Conservation (phyloP, 1,140 invertebrate genomes). For the Ptiloglossa arizonensis region DNA sequence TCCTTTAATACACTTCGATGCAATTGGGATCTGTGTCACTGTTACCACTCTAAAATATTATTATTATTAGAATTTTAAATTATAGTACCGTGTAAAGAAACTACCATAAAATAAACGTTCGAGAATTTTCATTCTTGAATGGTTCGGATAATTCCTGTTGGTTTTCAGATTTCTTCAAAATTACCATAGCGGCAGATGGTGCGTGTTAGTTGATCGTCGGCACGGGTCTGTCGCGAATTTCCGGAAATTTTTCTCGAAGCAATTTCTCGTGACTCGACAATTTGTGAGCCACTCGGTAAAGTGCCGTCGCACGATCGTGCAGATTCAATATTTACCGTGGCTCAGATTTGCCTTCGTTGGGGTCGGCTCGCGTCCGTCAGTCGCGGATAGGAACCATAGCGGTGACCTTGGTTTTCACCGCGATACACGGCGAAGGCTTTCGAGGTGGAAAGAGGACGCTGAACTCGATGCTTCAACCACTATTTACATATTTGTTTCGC, state of each 20-base stretch:
- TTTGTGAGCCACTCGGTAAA: constrained; percentile 39
- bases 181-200: too few species aligned
- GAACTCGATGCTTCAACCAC: constrained; percentile 59
- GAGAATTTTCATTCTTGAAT: too few species aligned
- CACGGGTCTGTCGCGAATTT: not conserved
- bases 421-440: constrained; percentile 28
- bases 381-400: constrained; percentile 29
- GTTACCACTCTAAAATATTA: too few species aligned
- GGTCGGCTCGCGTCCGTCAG: constrained; percentile 49
- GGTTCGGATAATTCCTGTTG: too few species aligned
- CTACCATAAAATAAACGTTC: too few species aligned
- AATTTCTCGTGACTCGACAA: not conserved
- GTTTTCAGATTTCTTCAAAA: too few species aligned
- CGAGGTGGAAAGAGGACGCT: constrained; percentile 41
- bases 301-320: constrained; percentile 8
- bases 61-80: too few species aligned
- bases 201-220: not conserved
- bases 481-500: constrained; percentile 72
- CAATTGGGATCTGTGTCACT: too few species aligned
- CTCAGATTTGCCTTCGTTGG: constrained; percentile 40
- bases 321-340: constrained; percentile 62
- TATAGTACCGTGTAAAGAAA: too few species aligned
- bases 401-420: constrained; percentile 62
- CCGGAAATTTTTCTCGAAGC: not conserved
- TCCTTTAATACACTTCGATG: too few species aligned